Base-by-base conservation (phyloP, 2,888 invertebrate genomes). In the Odontomyia ornata region DNA sequence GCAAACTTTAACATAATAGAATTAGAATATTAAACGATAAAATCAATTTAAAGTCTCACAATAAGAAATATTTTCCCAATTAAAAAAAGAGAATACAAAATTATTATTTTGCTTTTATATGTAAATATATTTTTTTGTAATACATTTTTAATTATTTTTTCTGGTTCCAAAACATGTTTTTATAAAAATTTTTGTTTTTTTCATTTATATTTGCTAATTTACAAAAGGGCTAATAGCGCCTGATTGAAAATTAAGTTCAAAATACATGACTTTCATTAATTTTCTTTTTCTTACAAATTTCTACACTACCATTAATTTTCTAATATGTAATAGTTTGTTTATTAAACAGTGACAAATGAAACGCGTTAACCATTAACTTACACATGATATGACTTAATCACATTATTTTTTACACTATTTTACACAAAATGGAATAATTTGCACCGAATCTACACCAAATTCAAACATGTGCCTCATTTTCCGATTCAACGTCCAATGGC, bases 401-500 rank as follows among this genome's bases (percentile, higher is more conserved):
- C 64, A 52, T 13, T 67, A 71, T 71, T 52, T n/a, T n/a, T 47
- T 71, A 71, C 71, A 64, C n/a, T 1, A 36, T 15, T 64, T 30
- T 64, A 64, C 30, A 64, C 30, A 15, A 30, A n/a, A 27, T 64
- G 21, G 52, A 60, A 60, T 60, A 25, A 9, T 60, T 43, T 21
- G 3, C 23, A n/a, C 43, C 7, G 1, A 52, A 46, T 71, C 11
- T 21, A 36, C 9, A 3, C 36, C 2, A 47, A n/a, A 56, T 18
- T 43, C n/a, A 73, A 60, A 57, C 21, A 25, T 47, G 36, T 23
- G 25, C 46, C 27, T 73, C 73, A 7, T 56, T n/a, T 36, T 73
- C 73, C 13, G 73, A 73, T 21, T 73, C 73, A 15, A 82, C 81
- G 76, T 82, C 83, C 56, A 84, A 79, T 7, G 86, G 84, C 80